Conservation (phyloP, 1,140 invertebrate species). For the Sitobion miscanthi region DNA sequence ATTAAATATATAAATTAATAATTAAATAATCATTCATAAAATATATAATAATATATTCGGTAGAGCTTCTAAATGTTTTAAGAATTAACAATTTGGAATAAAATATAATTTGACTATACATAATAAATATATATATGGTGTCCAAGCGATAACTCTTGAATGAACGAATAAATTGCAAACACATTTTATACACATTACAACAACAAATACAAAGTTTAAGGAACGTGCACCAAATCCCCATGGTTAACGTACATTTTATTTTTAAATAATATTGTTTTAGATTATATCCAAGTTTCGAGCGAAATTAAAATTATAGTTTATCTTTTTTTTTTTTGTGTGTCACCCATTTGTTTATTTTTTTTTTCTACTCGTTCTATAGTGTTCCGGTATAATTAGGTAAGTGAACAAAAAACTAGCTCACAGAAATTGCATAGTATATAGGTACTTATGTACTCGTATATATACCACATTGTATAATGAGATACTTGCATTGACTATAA, state of each 20-base stretch:
- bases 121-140: constrained; percentile 5
- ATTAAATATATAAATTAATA: constrained; percentile 32
- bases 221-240: constrained; percentile 27
- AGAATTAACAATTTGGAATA: constrained; percentile 31
- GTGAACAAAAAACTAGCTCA: background rate
- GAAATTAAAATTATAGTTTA: constrained; percentile 13
- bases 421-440: constrained; percentile 7
- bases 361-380: background rate
- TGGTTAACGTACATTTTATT: background rate
- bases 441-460: background rate
- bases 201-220: background rate
- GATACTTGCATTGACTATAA: constrained; percentile 23
- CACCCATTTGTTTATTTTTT: background rate
- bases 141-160: constrained; percentile 10
- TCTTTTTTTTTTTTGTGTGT: background rate
- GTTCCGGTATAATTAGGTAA: background rate
- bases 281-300: background rate
- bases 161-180: background rate
- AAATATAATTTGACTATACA: background rate
- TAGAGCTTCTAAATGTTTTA: constrained; percentile 37
- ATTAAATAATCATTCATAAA: constrained; percentile 14
- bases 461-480: background rate
- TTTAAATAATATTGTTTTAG: constrained; percentile 37
- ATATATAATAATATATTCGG: constrained; percentile 34
- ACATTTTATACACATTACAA: background rate